These are phyloP conservation scores for Hybognathus amarus DNA, from an alignment of 2,797 vertebrate genomes.

Conservation along the genomic window DNA sequence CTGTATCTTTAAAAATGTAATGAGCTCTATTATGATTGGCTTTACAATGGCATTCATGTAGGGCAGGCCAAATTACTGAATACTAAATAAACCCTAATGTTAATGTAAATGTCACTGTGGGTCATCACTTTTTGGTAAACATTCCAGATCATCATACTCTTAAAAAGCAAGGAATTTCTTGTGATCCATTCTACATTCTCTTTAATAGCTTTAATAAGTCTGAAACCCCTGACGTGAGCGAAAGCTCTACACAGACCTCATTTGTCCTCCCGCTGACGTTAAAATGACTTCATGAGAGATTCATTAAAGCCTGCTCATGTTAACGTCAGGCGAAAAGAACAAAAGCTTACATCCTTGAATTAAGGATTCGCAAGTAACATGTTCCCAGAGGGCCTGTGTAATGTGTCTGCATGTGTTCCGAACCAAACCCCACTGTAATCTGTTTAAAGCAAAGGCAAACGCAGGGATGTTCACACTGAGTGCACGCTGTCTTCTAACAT, in stretches of 20 bases:
- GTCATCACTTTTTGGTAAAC: background rate
- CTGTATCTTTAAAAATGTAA: background rate
- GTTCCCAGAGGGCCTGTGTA: slow-evolving; percentile 19
- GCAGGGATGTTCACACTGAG: slow-evolving; percentile 40
- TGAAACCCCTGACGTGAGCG: background rate
- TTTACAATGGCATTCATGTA: background rate
- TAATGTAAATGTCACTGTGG: background rate
- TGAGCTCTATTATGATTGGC: background rate
- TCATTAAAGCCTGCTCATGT: slow-evolving; percentile 38
- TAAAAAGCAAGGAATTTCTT: slow-evolving; percentile 2
- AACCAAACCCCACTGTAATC: slow-evolving; percentile 27
- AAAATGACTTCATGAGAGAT: slow-evolving; percentile 28
- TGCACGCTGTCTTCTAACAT: slow-evolving; percentile 42
- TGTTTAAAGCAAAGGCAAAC: slow-evolving; percentile 22
- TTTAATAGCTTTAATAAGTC: slow-evolving; percentile 32
- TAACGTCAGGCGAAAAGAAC: slow-evolving; percentile 25
- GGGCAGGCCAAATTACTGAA: background rate
- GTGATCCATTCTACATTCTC: background rate
- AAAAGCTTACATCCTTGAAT: slow-evolving; percentile 40
- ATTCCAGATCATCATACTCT: background rate
- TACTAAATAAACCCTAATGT: background rate
- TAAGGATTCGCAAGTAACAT: slow-evolving; percentile 45
- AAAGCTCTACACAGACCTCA: slow-evolving; percentile 15
- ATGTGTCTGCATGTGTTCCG: slow-evolving; percentile 18
- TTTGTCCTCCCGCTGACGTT: slow-evolving; percentile 4